Evolutionary conservation across 2,888 invertebrate species (phyloP), one percentile per base, ranked within the genome.

Genomic region (Xestia sexstrigata): DNA sequence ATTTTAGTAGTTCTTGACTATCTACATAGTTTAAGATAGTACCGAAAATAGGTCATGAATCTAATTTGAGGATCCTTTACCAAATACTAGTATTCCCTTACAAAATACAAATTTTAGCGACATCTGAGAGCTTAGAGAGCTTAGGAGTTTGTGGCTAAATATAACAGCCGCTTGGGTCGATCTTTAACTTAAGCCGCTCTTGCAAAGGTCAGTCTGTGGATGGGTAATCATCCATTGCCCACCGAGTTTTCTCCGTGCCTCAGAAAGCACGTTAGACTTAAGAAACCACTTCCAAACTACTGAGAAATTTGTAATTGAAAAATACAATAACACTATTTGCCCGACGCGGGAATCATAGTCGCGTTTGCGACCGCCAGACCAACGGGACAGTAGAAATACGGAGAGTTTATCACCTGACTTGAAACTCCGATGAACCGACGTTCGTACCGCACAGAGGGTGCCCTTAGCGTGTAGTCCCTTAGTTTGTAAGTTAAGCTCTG

Each of bases 11-110:
- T 70, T 58, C 52, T 58, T n/a, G 39, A 7, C 5, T 13, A 55
- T 78, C 63, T 79, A 30, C 55, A 55, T 42, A 70, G 63, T 79
- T 70, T 39, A 23, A 4, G 20, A 35, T 2, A 17, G n/a, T 8
- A 0, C n/a, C 13, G 1, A 67, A 39, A 58, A 78, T 66, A 9
- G 1, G 8, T 26, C 45, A 20, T 2, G n/a, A 13, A 17, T 23
- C 2, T 52, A 47, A 45, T 62, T 52, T 69, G 62, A 23, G 20
- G 15, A 26, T 26, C 58, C 7, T 15, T 55, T 13, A 26, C 26
- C 58, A 26, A n/a, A 55, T 55, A n/a, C 1, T 4, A n/a, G 11
- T n/a, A n/a, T n/a, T n/a, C n/a, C n/a, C n/a, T n/a, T n/a, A n/a
- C n/a, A 45, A 45, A 45, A 45, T 47, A 47, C 47, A 6, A 55